Conservation (phyloP, 2,797 vertebrate genomes). For the Aphelocoma californica region DNA sequence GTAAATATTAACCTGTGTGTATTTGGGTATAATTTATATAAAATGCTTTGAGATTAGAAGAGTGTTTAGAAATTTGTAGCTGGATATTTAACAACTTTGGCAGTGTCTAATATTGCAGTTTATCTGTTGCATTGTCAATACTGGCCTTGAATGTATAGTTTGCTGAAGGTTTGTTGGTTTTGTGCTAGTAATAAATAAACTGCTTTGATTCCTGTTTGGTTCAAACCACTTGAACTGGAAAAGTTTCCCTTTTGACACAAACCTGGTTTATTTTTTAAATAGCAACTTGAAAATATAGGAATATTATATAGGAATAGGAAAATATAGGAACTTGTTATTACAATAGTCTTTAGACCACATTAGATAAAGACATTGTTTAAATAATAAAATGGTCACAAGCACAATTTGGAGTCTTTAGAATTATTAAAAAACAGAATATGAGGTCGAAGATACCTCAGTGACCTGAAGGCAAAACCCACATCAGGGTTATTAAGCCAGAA, state of each 20-base stretch:
- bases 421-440: not conserved
- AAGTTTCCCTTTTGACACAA: not conserved
- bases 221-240: not conserved
- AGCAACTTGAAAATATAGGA: not conserved
- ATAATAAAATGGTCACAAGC: not conserved
- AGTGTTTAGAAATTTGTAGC: not conserved
- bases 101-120: not conserved
- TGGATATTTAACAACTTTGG: not conserved
- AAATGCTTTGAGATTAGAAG: not conserved
- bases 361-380: not conserved
- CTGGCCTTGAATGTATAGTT: not conserved
- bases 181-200: not conserved
- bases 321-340: not conserved
- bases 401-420: not conserved
- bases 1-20: not conserved
- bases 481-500: conserved; percentile 36
- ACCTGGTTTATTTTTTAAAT: not conserved
- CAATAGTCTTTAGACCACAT: not conserved
- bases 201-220: not conserved
- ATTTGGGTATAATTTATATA: not conserved
- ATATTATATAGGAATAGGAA: not conserved
- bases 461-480: not conserved
- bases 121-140: not conserved
- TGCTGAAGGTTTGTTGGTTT: not conserved
- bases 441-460: not conserved